Base-by-base conservation (phyloP, 2,797 vertebrate species). In the Chrysocyon brachyurus region DNA sequence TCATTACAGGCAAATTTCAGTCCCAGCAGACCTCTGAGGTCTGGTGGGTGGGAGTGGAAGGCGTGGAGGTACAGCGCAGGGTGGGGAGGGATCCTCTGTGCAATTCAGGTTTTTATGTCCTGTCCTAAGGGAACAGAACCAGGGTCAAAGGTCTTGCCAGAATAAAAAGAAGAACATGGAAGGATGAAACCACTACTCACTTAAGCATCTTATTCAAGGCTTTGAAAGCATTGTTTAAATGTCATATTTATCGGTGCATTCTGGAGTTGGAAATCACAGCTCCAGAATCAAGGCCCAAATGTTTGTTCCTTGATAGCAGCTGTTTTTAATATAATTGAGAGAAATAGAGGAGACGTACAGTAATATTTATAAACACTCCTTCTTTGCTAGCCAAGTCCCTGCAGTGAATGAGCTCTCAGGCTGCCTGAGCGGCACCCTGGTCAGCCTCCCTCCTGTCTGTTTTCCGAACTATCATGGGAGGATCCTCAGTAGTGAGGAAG, bases 301-400 rank as follows among this genome's bases (percentile, higher is more conserved):
- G 61, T 70, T 94, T 94, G 79, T 82, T 97, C 40, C 79, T 72
- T 93, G 86, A 90, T 59, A 87, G 49, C 88, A 97, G 95, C 91
- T 98, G 91, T 90, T 97, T 96, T 96, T 87, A 93, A 97, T 97
- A 70, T 87, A 97, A 93, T 33, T 96, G 75, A 77, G 40, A 97
- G 61, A 89, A 89, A 82, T 78, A 91, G 92, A 68, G 54, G 52
- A 89, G 82, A 96, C 86, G 87, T 95, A 79, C 56, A 96, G 75
- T 68, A 93, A 90, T 87, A 96, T 94, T 97, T 96, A 96, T 78
- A 93, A 87, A 97, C 33, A 85, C 31, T 56, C 5, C 31, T 93
- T n/a, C 72, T 87, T 46, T 85, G 22, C 46, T 46, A 61, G 91
- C 77, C 56, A 91, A 63, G 66, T 91, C 52, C 52, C 40, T 91